Evolutionary conservation across 2,888 invertebrate genomes (phyloP), one percentile per base, ranked within the genome.

Genomic region (Tetragnatha montana): DNA sequence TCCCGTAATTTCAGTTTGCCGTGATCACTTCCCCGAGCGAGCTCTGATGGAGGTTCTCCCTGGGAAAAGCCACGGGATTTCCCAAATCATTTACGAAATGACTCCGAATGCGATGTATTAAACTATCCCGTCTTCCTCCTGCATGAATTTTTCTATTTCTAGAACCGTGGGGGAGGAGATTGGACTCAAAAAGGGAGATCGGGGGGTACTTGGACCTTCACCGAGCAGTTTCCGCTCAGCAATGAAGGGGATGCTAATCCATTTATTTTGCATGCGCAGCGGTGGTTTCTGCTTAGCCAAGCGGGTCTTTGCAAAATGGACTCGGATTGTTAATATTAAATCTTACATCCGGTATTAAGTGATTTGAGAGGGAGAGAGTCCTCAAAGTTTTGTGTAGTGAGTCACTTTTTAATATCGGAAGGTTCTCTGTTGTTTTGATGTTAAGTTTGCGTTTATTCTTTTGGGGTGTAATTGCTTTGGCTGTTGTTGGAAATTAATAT

Each of bases 1-100:
- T 68, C 35, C 60, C 71, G 80, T 86, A 80, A 86, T 86, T 80
- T 71, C 71, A 79, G 86, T 71, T 70, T 85, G 50, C 70, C 78
- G 78, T 85, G 85, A 78, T 78, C 78, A 85, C 78, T 78, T 84
- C 69, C n/a, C 51, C 50, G 78, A 85, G 68, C 85, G 85, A 51
- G 70, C 47, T 74, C 80, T 73, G 79, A 80, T 80, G 80, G 86
- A 35, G 35, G 35, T 35, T 35, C 35, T 35, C 35, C 35, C 35
- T 4, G 4, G 35, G 47, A 70, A 19, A 49, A 35, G 79, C 60
- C 21, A 35, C 4, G 47, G 80, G 80, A 86, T 80, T 86, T 86
- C 73, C 51, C 80, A 85, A 86, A 86, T 86, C 86, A 80, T 86
- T 86, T 86, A 74, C 60, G 74, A 80, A 86, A 86, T 86, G 80